Evolutionary conservation across 2,113 vertebrate genomes (phyloP).

Genomic region (Tylochromis polylepis): DNA sequence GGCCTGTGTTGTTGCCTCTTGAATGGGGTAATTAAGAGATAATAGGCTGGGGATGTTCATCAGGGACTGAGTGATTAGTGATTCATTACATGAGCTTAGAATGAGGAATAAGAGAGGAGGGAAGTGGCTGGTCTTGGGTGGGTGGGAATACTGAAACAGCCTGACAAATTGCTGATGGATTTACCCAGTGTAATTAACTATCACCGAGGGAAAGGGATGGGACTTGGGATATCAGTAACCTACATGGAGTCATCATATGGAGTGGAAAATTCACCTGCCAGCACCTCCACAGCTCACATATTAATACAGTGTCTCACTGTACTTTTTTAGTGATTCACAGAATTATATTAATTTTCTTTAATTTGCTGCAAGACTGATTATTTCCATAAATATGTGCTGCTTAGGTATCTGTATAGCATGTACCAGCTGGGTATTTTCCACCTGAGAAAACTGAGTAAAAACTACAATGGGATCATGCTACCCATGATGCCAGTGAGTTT

Average conservation of each 20-base stretch:
- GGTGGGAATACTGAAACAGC: conserved; percentile 37
- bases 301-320: background rate
- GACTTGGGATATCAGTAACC: conserved; percentile 12
- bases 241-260: background rate
- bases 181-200: conserved; percentile 69
- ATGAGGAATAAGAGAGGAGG: conserved; percentile 38
- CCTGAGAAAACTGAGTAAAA: background rate
- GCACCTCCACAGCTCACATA: background rate
- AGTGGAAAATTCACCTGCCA: background rate
- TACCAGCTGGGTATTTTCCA: background rate
- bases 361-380: background rate
- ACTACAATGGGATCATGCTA: background rate
- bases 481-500: background rate
- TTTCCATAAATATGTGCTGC: background rate
- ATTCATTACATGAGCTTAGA: conserved; percentile 77
- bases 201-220: conserved; percentile 49
- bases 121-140: conserved; percentile 22
- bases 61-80: conserved; percentile 68
- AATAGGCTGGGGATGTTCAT: conserved; percentile 68
- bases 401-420: background rate
- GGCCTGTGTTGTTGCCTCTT: conserved; percentile 23
- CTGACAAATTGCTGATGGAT: conserved; percentile 70
- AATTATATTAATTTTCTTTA: background rate
- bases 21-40: conserved; percentile 73
- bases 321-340: background rate